Percentiles rank a stretch among this genome's conserved stretches.
These are phyloP conservation scores for Heteractis magnifica DNA, from an alignment of 92 coral and sea anemone genomes.

Conservation along the genomic window DNA sequence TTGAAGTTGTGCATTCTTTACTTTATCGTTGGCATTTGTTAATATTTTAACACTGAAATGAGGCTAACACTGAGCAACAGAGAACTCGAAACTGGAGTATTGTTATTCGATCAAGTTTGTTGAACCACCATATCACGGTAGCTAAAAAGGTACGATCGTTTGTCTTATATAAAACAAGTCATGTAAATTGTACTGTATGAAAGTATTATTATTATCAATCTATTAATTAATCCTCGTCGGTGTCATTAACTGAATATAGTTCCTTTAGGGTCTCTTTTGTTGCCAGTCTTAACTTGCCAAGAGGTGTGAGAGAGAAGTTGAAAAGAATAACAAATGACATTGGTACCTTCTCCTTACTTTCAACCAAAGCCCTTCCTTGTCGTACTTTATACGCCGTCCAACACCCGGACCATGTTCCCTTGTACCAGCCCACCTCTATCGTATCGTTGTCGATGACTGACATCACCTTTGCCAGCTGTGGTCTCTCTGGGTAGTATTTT, in stretches of 20 bases:
- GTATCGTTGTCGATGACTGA: neutral
- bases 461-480: slow-evolving; percentile 23
- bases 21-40: no score
- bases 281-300: slow-evolving; percentile 12
- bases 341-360: slow-evolving; percentile 13
- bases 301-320: slow-evolving; percentile 17
- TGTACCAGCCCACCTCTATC: slow-evolving; percentile 22
- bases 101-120: no score
- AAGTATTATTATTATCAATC: no score
- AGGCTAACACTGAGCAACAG: no score
- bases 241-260: neutral
- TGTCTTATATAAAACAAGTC: no score
- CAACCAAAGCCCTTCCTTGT: slow-evolving; percentile 16
- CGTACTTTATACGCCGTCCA: slow-evolving; percentile 20
- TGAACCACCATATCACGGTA: no score
- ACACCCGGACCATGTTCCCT: slow-evolving; percentile 21
- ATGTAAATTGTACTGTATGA: no score
- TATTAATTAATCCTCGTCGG: neutral
- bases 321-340: slow-evolving; percentile 5
- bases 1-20: no score
- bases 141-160: no score
- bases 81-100: no score
- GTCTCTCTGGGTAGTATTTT: slow-evolving; percentile 16
- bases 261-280: slow-evolving; percentile 21
- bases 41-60: no score